Evolutionary conservation across 2,888 invertebrate genomes (phyloP), one percentile per base, ranked within the genome.

Genomic region (Crocallis elinguaria): DNA sequence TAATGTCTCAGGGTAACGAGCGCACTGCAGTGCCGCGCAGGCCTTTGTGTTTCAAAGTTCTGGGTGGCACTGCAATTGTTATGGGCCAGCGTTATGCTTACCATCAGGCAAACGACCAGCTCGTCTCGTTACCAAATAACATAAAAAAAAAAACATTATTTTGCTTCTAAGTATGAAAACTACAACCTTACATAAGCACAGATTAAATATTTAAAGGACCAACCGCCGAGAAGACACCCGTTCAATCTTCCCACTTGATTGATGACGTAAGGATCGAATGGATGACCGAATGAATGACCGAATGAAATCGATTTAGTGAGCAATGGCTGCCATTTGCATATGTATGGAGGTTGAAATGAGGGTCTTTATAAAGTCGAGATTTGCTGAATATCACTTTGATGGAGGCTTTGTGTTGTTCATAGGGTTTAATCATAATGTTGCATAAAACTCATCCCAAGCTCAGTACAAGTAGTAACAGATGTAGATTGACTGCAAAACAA

Each of bases 291-390:
- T 79, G 81, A 77, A 53, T 53, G 53, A 53, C 53, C 53, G 86
- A 86, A 87, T 79, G 81, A 77, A 84, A 83, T 84, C 88, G 88
- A 86, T 88, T 88, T 83, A 82, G 83, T 79, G 77, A 78, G 79
- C 79, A 83, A 86, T 82, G 70, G 77, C 65, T 57, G n/a, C 59
- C 65, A 87, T 90, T 90, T 86, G 84, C 88, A 89, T 90, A 77
- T 86, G 82, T 87, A 89, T 87, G 65, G 81, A 60, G 57, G 65
- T 69, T 70, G 64, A 75, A 77, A 75, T 77, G 71, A 59, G 67
- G 59, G 53, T 69, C 69, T 72, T 69, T 72, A 64, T 64, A 65
- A 59, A 60, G 30, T 37, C 4, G 35, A 32, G 57, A 56, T 42
- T 49, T 32, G 52, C 43, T 32, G 25, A 57, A 54, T 46, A 56